Evolutionary conservation across 2,797 vertebrate species (phyloP), one percentile per base, ranked within the genome.

Genomic region (Caiman crocodilus): DNA sequence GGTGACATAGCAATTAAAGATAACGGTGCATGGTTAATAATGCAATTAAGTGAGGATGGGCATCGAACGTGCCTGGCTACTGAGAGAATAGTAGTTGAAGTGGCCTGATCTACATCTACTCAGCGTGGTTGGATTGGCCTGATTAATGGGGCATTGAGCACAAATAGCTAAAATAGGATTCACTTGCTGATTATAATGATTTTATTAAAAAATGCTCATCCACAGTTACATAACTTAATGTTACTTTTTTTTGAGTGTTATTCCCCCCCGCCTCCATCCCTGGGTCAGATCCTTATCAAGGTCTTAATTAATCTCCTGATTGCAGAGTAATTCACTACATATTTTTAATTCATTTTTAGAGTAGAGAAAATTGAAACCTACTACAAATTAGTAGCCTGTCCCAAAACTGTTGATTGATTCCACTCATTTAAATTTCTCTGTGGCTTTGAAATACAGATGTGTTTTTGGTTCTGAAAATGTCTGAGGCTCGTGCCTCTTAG

Each of bases 211-310:
- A 64, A 55, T 55, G 20, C 12, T n/a, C n/a, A 12, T 26, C 58
- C 35, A 59, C 56, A 50, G 60, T 80, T 89, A 88, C 91, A 23
- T 85, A 79, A 55, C 3, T 67, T 73, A 91, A 35, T 95, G 14
- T 56, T 12, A 9, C 5, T 8, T 42, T 64, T 42, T 60, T 57
- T 55, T 58, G 57, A 80, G 10, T 80, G 3, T 12, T 61, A 82
- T 7, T 77, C 88, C 81, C 42, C 42, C 42, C 42, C 7, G 7
- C 42, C 56, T 82, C 84, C 42, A 20, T 55, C 50, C 55, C 75
- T 82, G 78, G 64, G 87, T 78, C 15, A 13, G 21, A n/a, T 74
- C 42, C 42, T 84, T 76, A 61, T 79, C 89, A 15, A 26, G 82
- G 14, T 13, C 91, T 90, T 87, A 65, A 71, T 87, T 84, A 76